Evolutionary conservation across 2,797 vertebrate genomes (phyloP).

Genomic region (Tragopan temminckii): DNA sequence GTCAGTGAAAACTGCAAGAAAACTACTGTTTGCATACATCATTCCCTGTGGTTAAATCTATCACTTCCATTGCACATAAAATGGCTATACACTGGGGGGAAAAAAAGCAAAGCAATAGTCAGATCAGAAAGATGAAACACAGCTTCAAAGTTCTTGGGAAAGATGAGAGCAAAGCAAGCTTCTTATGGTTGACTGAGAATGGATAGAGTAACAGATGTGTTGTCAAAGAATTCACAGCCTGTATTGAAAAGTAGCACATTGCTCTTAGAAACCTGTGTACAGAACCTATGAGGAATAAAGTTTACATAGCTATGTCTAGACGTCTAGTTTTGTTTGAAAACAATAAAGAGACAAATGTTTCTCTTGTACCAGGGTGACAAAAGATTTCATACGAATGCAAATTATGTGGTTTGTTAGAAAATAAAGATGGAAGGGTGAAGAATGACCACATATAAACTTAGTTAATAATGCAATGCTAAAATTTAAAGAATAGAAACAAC

Average conservation of each 20-base stretch:
- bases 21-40: constrained; percentile 19
- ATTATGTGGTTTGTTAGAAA: background rate
- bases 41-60: constrained; percentile 56
- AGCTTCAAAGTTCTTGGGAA: constrained; percentile 19
- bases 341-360: background rate
- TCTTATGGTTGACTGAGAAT: background rate
- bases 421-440: background rate
- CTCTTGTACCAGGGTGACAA: background rate
- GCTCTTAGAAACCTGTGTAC: background rate
- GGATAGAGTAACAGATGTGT: background rate
- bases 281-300: background rate
- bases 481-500: background rate
- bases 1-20: constrained; percentile 43
- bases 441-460: background rate
- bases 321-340: background rate
- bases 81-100: background rate
- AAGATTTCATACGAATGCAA: background rate
- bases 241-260: background rate
- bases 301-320: background rate
- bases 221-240: background rate
- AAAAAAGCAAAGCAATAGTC: background rate
- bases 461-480: background rate
- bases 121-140: constrained; percentile 31
- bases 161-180: constrained; percentile 9
- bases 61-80: constrained; percentile 52